Evolutionary conservation across 2,888 invertebrate species (phyloP).

Genomic region (Nebria salina): DNA sequence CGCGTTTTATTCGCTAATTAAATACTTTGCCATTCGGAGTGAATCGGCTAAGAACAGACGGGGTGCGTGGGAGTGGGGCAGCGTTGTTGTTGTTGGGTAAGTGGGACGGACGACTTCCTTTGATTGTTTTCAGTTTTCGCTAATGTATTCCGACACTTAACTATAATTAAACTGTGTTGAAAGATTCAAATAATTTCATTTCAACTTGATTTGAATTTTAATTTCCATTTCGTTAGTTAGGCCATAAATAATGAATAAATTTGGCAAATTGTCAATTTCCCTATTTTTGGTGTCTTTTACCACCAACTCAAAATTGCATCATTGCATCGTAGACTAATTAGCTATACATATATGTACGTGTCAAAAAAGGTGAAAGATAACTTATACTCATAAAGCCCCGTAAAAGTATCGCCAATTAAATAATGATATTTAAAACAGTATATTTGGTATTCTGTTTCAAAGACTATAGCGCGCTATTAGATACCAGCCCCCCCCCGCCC

Average conservation of each 20-base stretch:
- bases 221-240: neutral
- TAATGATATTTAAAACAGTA: neutral
- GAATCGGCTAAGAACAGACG: slow-evolving; percentile 38
- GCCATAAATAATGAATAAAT: neutral
- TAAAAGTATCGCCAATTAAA: neutral
- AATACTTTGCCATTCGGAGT: slow-evolving; percentile 44
- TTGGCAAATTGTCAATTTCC: neutral
- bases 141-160: slow-evolving; percentile 37
- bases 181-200: neutral
- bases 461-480: neutral
- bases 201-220: neutral
- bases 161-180: slow-evolving; percentile 27
- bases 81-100: neutral
- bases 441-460: neutral
- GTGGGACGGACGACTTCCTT: slow-evolving; percentile 8
- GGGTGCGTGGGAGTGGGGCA: neutral
- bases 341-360: neutral
- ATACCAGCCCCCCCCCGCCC: neutral
- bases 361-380: neutral
- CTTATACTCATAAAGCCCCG: neutral
- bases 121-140: slow-evolving; percentile 38
- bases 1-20: slow-evolving; percentile 45
- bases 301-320: too few relatives aligned
- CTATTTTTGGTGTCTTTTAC: too few relatives aligned
- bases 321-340: too few relatives aligned